Percentiles rank a stretch among this genome's conserved stretches.
phyloP scores from a whole-genome alignment of 2,113 vertebrate genomes.

The Sinosuthora webbiana region DNA sequence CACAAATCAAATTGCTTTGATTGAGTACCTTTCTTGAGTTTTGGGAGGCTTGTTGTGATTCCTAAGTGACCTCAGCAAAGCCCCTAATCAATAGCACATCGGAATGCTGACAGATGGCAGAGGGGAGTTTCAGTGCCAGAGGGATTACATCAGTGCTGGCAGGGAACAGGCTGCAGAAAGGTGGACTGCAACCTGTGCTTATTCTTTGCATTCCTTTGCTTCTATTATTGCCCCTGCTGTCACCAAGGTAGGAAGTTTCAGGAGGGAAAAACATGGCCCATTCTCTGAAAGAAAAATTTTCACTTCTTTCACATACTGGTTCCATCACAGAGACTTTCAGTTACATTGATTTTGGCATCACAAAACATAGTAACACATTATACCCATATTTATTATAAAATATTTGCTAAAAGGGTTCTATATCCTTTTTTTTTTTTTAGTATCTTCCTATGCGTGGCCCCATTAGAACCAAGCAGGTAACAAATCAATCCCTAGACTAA shows the following conservation, averaged over 20 bases:
- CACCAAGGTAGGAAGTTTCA: not conserved
- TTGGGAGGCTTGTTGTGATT: slow-evolving; percentile 9
- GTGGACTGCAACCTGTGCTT: not conserved
- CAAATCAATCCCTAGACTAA: not conserved
- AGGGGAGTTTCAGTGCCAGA: not conserved
- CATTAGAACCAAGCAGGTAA: not conserved
- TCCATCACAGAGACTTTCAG: not conserved
- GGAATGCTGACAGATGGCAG: not conserved
- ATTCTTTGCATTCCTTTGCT: not conserved
- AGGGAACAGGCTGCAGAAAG: not conserved
- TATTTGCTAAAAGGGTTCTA: not conserved
- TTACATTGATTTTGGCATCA: not conserved
- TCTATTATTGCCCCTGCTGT: not conserved
- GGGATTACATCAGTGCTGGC: slow-evolving; percentile 3
- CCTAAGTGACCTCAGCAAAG: not conserved
- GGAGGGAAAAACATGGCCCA: not conserved
- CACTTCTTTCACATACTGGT: not conserved
- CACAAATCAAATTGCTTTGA: slow-evolving; percentile 39
- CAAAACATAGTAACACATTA: not conserved
- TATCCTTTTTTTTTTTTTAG: not conserved
- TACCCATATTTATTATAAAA: not conserved
- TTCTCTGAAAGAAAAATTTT: not conserved
- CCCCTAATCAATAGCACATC: not conserved
- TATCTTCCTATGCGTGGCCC: not conserved
- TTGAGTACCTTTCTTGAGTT: not conserved